These are phyloP conservation scores for Dasysyrphus tricinctus DNA, from an alignment of 2,888 invertebrate genomes.

Conservation along the genomic window DNA sequence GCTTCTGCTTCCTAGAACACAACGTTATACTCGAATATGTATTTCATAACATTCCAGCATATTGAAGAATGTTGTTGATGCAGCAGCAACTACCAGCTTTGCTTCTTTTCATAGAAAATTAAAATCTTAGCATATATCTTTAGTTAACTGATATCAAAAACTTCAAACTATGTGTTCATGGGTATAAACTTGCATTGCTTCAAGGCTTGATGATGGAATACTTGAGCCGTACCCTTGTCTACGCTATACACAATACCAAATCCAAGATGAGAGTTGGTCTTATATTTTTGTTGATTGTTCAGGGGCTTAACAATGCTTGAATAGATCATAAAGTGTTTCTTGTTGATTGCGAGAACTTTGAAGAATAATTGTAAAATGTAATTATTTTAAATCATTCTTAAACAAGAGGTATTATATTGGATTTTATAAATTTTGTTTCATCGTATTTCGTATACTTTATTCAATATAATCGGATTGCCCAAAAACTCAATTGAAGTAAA, in stretches of 20 bases:
- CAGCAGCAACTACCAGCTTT: background rate
- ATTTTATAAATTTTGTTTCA: background rate
- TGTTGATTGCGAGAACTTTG: slow-evolving; percentile 1
- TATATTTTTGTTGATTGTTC: slow-evolving; percentile 9
- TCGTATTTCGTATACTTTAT: background rate
- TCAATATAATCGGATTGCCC: slow-evolving; percentile 8
- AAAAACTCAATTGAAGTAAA: slow-evolving; percentile 29
- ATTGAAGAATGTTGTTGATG: slow-evolving; percentile 40
- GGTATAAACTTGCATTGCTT: slow-evolving; percentile 22
- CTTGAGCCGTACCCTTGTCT: background rate
- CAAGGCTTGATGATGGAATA: background rate
- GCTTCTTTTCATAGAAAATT: slow-evolving; percentile 48
- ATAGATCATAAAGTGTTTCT: slow-evolving; percentile 2
- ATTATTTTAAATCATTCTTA: slow-evolving; percentile 26
- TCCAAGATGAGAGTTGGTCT: slow-evolving; percentile 1
- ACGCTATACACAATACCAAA: slow-evolving; percentile 17
- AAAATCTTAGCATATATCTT: slow-evolving; percentile 25
- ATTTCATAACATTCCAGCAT: slow-evolving; percentile 8
- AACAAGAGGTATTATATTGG: background rate
- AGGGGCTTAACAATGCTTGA: background rate
- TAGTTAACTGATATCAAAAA: slow-evolving; percentile 12
- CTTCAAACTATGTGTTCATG: slow-evolving; percentile 11
- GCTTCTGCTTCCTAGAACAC: background rate
- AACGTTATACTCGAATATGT: background rate
- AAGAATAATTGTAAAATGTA: slow-evolving; percentile 33